Percentiles rank a stretch among this genome's conserved stretches.
Evolutionary conservation across 92 coral and sea anemone genomes (phyloP).

Genomic region (Porites lobata): DNA sequence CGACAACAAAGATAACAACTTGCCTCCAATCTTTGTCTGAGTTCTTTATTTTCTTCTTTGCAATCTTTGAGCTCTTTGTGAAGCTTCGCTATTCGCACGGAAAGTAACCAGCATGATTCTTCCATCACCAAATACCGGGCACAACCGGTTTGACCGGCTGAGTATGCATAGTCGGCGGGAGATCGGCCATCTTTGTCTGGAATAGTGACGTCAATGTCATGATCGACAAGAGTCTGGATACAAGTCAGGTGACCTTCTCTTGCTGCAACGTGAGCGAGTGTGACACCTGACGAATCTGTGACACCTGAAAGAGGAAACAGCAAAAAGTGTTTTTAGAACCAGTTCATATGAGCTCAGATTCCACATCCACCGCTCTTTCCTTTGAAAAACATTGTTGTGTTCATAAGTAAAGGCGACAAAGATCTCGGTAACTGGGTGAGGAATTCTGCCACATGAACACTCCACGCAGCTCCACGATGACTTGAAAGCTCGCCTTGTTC

Average conservation of each 20-base stretch:
- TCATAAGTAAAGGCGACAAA: too few relatives aligned
- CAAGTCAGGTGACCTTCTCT: constrained; percentile 93
- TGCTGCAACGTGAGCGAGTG: constrained; percentile 94
- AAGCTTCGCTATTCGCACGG: constrained; percentile 81
- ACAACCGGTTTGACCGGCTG: constrained; percentile 91
- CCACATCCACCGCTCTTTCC: too few relatives aligned
- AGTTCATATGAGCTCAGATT: too few relatives aligned
- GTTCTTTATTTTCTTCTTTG: constrained; percentile 86
- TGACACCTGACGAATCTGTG: constrained; percentile 76
- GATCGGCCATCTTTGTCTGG: constrained; percentile 89
- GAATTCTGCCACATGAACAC: too few relatives aligned
- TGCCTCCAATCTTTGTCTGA: constrained; percentile 82
- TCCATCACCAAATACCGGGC: constrained; percentile 91
- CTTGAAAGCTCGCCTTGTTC: too few relatives aligned
- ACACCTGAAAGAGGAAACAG: constrained; percentile 55
- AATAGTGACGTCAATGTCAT: constrained; percentile 84
- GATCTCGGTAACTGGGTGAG: too few relatives aligned
- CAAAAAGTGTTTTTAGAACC: too few relatives aligned
- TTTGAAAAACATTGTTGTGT: too few relatives aligned
- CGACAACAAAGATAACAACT: constrained; percentile 1
- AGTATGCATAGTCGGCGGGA: constrained; percentile 89
- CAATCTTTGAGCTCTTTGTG: constrained; percentile 68
- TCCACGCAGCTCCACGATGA: too few relatives aligned
- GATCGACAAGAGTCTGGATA: constrained; percentile 90
- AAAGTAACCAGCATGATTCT: constrained; percentile 90